A percentile compares a stretch with the other conserved stretches of the same genome.
Evolutionary conservation across 2,888 invertebrate species (phyloP).

Genomic region (Charanyca ferruginea): DNA sequence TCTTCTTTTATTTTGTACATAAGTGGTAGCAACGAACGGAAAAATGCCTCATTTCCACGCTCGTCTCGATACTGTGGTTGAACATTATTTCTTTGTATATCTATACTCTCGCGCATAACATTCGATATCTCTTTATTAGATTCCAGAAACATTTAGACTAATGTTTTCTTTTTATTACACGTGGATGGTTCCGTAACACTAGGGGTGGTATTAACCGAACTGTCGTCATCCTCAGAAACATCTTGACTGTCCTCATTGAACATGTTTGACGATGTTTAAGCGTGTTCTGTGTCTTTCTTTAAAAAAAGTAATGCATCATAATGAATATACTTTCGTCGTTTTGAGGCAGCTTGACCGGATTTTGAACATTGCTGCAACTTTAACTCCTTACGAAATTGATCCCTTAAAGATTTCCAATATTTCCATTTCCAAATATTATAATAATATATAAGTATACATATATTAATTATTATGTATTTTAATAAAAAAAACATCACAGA

Average conservation of each 20-base stretch:
- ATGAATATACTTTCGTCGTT: constrained; percentile 60
- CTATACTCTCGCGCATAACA: constrained; percentile 60
- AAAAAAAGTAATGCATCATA: constrained; percentile 60
- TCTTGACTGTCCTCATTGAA: constrained; percentile 62
- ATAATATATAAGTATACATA: too few species aligned
- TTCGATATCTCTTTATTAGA: constrained; percentile 55
- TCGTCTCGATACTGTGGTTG: constrained; percentile 57
- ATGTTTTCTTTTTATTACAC: constrained; percentile 57
- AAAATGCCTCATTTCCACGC: constrained; percentile 61
- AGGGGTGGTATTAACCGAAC: constrained; percentile 57
- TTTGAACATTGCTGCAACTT: constrained; percentile 56
- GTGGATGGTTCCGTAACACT: constrained; percentile 58
- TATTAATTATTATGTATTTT: too few species aligned
- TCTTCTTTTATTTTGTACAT: constrained; percentile 63
- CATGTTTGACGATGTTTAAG: constrained; percentile 64
- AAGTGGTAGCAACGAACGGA: constrained; percentile 58
- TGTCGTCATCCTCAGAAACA: constrained; percentile 61
- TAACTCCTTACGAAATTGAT: constrained; percentile 53
- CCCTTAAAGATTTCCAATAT: constrained; percentile 56
- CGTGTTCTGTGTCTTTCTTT: constrained; percentile 60
- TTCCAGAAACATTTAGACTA: constrained; percentile 61
- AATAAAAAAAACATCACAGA: too few species aligned
- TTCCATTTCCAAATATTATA: too few species aligned
- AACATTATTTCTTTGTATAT: constrained; percentile 57
- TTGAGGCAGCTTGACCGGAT: constrained; percentile 58